phyloP scores from a whole-genome alignment of 2,888 invertebrate genomes.

The Sympetrum striolatum region DNA sequence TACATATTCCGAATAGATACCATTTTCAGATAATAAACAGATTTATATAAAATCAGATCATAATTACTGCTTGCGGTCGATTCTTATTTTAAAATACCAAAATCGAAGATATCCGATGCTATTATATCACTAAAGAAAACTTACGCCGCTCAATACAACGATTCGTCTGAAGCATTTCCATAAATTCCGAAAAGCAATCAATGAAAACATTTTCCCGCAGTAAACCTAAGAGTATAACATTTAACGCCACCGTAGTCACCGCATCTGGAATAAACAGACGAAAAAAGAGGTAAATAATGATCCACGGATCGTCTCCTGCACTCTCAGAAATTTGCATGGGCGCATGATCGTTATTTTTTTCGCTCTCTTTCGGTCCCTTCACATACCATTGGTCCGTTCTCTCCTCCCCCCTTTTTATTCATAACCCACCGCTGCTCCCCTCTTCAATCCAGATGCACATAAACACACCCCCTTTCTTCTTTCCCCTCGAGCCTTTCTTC shows the following conservation, averaged over 20 bases:
- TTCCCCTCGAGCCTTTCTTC: neutral
- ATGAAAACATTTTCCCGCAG: neutral
- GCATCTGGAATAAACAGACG: neutral
- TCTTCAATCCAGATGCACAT: neutral
- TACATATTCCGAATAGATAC: too few relatives aligned
- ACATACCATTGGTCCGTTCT: neutral
- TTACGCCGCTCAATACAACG: neutral
- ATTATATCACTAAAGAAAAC: neutral
- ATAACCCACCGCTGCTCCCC: neutral
- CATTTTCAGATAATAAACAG: too few relatives aligned
- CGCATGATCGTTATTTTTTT: slow-evolving; percentile 11
- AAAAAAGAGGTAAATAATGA: neutral
- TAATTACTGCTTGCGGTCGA: too few relatives aligned
- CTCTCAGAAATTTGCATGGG: neutral
- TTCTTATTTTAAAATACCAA: too few relatives aligned
- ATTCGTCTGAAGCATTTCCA: neutral
- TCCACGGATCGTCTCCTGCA: neutral
- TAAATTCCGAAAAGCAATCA: neutral
- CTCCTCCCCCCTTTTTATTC: neutral
- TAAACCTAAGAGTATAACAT: neutral
- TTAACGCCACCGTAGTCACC: neutral
- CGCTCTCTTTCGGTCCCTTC: neutral
- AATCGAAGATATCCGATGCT: neutral
- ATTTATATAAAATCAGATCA: too few relatives aligned
- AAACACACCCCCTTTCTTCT: neutral